Evolutionary conservation across 2,113 vertebrate species (phyloP).

Genomic region (Synchiropus splendidus): DNA sequence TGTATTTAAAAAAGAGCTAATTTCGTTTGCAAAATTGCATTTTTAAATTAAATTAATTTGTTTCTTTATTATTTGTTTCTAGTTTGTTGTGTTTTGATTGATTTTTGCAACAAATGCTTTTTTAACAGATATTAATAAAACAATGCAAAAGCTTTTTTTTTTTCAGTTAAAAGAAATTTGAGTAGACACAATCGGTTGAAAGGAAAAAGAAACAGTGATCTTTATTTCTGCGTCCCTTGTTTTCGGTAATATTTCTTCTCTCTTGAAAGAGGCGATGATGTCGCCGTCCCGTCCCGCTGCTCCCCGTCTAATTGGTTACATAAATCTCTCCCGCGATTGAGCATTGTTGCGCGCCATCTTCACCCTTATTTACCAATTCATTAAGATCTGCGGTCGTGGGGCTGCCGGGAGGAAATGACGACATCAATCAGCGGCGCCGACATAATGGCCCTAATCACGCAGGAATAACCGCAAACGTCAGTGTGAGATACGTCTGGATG

Average conservation of each 20-base stretch:
- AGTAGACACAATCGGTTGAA: no score
- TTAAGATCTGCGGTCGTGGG: conserved; percentile 99
- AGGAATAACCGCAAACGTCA: conserved; percentile 99
- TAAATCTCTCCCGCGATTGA: conserved; percentile 99
- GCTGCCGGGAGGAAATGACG: conserved; percentile 94
- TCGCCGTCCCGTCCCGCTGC: conserved; percentile 83
- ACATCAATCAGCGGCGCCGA: conserved; percentile 98
- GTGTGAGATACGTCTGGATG: conserved; percentile 98
- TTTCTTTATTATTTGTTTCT: no score
- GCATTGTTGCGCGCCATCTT: conserved; percentile 99
- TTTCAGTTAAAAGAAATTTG: no score
- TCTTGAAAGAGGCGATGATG: conserved; percentile 27
- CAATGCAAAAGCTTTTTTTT: no score
- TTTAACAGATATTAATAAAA: no score
- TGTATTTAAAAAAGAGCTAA: no score
- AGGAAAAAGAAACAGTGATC: no score
- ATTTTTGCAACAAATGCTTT: no score
- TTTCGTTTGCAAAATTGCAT: no score
- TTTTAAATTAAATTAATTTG: no score
- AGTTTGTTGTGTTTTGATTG: no score
- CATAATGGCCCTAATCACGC: conserved; percentile 99
- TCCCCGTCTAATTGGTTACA: conserved; percentile 99
- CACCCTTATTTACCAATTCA: conserved; percentile 99
- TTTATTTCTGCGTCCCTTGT: no score
- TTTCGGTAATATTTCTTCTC: conserved; percentile 87